These are phyloP conservation scores for Gastrophysa polygoni DNA, from an alignment of 2,888 invertebrate species.

Conservation along the genomic window DNA sequence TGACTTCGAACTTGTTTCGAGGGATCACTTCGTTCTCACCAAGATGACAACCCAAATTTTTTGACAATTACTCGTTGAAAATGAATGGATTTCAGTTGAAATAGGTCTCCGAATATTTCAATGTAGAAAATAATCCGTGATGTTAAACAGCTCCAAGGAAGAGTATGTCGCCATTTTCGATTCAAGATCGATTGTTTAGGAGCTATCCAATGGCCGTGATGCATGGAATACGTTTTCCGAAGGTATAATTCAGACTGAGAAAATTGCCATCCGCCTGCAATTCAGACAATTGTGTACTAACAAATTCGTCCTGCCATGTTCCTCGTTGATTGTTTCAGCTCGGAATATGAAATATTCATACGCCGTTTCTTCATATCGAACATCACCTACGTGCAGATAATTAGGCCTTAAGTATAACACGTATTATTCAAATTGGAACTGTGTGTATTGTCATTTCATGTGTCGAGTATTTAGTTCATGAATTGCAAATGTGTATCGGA, in stretches of 20 bases:
- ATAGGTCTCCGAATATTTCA: too few species aligned
- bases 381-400: slow-evolving; percentile 32
- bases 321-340: background rate
- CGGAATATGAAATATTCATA: slow-evolving; percentile 31
- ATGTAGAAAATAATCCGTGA: too few species aligned
- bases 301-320: background rate
- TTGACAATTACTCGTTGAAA: too few species aligned
- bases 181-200: too few species aligned
- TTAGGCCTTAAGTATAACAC: slow-evolving; percentile 29
- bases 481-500: slow-evolving; percentile 33
- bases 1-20: too few species aligned
- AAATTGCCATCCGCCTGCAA: background rate
- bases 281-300: background rate
- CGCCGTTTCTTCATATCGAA: slow-evolving; percentile 23
- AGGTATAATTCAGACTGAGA: background rate
- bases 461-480: slow-evolving; percentile 27
- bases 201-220: too few species aligned
- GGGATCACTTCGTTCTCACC: too few species aligned
- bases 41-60: too few species aligned
- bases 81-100: too few species aligned
- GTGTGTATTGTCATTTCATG: slow-evolving; percentile 32
- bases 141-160: too few species aligned
- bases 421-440: slow-evolving; percentile 32
- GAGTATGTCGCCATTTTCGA: too few species aligned
- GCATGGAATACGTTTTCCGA: too few species aligned